phyloP scores from a whole-genome alignment of 2,113 vertebrate genomes.

The Phalacrocorax carbo region DNA sequence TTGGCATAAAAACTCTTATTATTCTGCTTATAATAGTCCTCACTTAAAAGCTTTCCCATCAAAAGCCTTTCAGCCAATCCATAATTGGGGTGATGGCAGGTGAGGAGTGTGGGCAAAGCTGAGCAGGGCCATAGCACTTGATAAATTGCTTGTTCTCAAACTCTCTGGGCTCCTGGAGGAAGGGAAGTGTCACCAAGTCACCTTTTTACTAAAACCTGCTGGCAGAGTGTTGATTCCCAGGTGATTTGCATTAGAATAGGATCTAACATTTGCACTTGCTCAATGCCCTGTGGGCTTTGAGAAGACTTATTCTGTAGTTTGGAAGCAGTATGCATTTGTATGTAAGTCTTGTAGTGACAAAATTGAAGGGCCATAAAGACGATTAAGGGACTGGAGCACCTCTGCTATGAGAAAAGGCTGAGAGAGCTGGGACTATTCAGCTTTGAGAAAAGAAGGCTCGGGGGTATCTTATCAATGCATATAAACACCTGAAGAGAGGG shows the following conservation, averaged over 20 bases:
- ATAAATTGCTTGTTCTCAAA: background rate
- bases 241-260: accelerated
- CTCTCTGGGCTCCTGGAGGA: background rate
- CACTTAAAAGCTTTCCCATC: background rate
- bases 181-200: background rate
- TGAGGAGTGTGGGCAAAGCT: background rate
- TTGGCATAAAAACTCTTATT: background rate
- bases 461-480: background rate
- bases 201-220: background rate
- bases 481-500: background rate
- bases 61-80: background rate
- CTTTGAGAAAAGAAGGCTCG: background rate
- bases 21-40: background rate
- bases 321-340: background rate
- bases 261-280: background rate
- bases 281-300: background rate
- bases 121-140: background rate
- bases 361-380: background rate
- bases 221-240: background rate
- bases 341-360: background rate
- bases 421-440: background rate
- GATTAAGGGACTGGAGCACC: background rate
- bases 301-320: background rate
- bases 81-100: background rate
- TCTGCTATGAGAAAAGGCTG: background rate